Percentiles rank a stretch among this genome's conserved stretches.
Conservation (phyloP, 2,888 invertebrate species). For the Mesochorus sp. region DNA sequence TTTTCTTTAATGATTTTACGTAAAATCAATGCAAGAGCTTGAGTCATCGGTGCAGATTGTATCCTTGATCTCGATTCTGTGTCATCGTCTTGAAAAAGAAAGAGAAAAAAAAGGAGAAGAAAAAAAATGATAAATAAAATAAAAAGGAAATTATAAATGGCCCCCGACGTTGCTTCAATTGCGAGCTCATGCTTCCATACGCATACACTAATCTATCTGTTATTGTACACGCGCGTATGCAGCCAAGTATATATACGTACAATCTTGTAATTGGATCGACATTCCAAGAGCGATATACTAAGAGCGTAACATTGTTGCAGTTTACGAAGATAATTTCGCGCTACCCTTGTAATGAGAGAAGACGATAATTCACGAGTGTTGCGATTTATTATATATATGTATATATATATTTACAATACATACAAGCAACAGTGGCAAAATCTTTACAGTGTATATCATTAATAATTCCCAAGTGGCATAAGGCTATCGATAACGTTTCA, state of each 20-base stretch:
- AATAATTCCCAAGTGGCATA: conserved; percentile 27
- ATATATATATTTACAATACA: background rate
- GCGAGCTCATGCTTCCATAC: conserved; percentile 5
- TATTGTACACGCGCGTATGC: background rate
- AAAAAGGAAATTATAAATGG: background rate
- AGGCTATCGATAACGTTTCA: conserved; percentile 40
- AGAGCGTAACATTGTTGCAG: conserved; percentile 58
- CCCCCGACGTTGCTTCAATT: conserved; percentile 2
- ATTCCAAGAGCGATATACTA: conserved; percentile 35
- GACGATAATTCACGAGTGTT: conserved; percentile 40
- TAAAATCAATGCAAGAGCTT: too few species aligned
- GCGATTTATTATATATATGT: background rate
- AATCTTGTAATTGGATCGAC: conserved; percentile 40
- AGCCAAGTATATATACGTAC: background rate
- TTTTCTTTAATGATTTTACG: background rate
- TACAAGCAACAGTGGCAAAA: conserved; percentile 14
- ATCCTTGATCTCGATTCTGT: conserved; percentile 13
- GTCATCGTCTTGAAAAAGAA: background rate
- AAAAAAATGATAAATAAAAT: too few species aligned
- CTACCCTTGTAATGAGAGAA: conserved; percentile 29
- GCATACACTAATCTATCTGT: background rate
- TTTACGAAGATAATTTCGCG: conserved; percentile 32
- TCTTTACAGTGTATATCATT: conserved; percentile 31
- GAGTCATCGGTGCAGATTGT: background rate
- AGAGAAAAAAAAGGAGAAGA: background rate